Evolutionary conservation across 2,888 invertebrate genomes (phyloP).

Genomic region (Sisyra nigra): DNA sequence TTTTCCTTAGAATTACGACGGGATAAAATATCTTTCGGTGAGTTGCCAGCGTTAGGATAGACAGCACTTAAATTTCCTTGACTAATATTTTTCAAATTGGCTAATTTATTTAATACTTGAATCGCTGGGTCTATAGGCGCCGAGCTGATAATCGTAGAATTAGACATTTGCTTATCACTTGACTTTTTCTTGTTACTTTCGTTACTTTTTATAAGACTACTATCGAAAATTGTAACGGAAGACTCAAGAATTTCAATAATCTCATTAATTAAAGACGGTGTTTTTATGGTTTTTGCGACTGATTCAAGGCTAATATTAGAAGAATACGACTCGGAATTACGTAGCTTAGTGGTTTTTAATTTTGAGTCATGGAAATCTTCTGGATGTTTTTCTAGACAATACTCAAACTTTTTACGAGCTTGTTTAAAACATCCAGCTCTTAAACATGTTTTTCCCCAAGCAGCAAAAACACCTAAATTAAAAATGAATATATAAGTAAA

Average conservation of each 20-base stretch:
- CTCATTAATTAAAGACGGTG: slow-evolving; percentile 52
- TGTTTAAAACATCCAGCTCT: slow-evolving; percentile 62
- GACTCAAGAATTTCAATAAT: slow-evolving; percentile 52
- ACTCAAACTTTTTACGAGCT: slow-evolving; percentile 58
- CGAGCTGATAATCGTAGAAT: slow-evolving; percentile 18
- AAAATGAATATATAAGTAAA: background rate
- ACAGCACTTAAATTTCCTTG: slow-evolving; percentile 22
- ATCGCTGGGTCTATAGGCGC: slow-evolving; percentile 28
- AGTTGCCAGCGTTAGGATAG: slow-evolving; percentile 4
- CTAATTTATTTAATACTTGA: slow-evolving; percentile 28
- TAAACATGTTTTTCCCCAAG: slow-evolving; percentile 74
- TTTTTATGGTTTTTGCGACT: slow-evolving; percentile 32
- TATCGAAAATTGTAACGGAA: slow-evolving; percentile 35
- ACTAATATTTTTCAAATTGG: slow-evolving; percentile 26
- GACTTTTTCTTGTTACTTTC: slow-evolving; percentile 20
- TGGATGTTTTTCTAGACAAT: slow-evolving; percentile 32
- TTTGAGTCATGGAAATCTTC: slow-evolving; percentile 20
- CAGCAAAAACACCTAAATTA: slow-evolving; percentile 56
- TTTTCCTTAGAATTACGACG: slow-evolving; percentile 12
- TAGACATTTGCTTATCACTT: slow-evolving; percentile 17
- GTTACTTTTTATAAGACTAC: slow-evolving; percentile 30
- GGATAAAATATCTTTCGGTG: slow-evolving; percentile 10
- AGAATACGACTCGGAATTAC: slow-evolving; percentile 5
- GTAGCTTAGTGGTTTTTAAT: slow-evolving; percentile 1
- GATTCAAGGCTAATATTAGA: slow-evolving; percentile 4